A percentile compares a stretch with the other conserved stretches of the same genome.
Conservation (phyloP, 2,113 vertebrate genomes). For the Pygoscelis adeliae region DNA sequence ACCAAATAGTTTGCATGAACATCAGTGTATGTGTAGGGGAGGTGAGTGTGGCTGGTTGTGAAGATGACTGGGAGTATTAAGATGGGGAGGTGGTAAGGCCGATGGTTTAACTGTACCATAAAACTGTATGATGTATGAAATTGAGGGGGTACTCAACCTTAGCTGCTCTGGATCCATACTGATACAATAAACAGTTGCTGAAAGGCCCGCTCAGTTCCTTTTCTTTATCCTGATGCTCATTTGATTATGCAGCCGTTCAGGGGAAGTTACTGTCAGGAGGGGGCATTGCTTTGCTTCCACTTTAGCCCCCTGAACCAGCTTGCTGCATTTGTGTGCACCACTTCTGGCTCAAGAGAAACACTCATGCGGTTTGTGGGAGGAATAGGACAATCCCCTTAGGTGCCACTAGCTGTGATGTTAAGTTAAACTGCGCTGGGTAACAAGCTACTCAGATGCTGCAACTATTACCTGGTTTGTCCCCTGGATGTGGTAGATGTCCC, state of each 20-base stretch:
- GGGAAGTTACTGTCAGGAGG: background rate
- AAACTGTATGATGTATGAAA: background rate
- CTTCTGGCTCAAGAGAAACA: background rate
- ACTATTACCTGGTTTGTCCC: background rate
- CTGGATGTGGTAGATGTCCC: background rate
- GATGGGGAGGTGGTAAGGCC: background rate
- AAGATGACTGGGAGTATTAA: background rate
- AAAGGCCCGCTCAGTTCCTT: background rate
- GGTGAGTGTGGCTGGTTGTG: background rate
- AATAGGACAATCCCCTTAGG: background rate
- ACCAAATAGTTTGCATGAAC: background rate
- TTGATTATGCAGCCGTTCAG: background rate
- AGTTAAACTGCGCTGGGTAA: background rate
- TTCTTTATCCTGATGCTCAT: background rate
- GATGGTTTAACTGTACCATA: background rate
- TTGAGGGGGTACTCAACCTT: background rate
- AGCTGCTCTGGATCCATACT: background rate
- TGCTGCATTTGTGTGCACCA: background rate
- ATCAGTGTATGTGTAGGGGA: no score
- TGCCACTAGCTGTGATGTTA: background rate
- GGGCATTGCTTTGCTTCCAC: background rate
- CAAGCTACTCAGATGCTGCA: background rate
- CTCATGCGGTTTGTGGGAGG: accelerated
- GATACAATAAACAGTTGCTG: background rate
- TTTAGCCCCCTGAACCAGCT: background rate